A percentile compares a stretch with the other conserved stretches of the same genome.
These are phyloP conservation scores for Entomobrya multifasciata DNA, from an alignment of 2,888 invertebrate genomes.

Conservation along the genomic window DNA sequence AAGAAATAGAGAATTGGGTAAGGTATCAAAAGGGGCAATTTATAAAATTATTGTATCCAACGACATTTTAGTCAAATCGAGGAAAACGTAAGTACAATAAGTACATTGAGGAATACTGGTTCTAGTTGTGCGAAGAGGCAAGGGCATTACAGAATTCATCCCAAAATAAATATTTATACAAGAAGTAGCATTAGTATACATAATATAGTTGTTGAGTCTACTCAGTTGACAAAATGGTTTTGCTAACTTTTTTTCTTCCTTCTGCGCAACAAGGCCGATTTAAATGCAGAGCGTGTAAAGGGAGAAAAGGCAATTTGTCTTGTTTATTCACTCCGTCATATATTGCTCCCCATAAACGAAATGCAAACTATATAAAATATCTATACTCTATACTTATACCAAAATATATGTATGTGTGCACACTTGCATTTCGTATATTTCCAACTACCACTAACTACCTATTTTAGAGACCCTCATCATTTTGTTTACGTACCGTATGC, in stretches of 20 bases:
- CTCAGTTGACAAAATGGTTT: slow-evolving; percentile 34
- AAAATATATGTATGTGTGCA: neutral
- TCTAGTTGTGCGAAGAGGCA: neutral
- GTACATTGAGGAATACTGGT: neutral
- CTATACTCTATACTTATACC: too few relatives aligned
- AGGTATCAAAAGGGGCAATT: neutral
- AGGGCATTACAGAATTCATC: slow-evolving; percentile 1
- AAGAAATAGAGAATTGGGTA: neutral
- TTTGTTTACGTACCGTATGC: slow-evolving; percentile 9
- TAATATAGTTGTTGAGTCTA: slow-evolving; percentile 26
- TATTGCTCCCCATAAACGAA: neutral
- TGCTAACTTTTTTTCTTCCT: neutral
- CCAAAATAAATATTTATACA: slow-evolving; percentile 14
- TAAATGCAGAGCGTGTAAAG: slow-evolving; percentile 13
- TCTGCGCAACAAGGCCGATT: slow-evolving; percentile 23
- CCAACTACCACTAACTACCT: neutral
- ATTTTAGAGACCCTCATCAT: slow-evolving; percentile 6
- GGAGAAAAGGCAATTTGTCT: slow-evolving; percentile 37
- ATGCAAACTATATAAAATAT: slow-evolving; percentile 1
- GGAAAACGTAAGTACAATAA: neutral
- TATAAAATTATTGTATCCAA: neutral
- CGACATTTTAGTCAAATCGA: neutral
- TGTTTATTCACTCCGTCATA: slow-evolving; percentile 38
- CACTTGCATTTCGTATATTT: slow-evolving; percentile 3
- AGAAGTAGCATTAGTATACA: neutral